Evolutionary conservation across 2,888 invertebrate species (phyloP), one percentile per base, ranked within the genome.

Genomic region (Oligia strigilis): DNA sequence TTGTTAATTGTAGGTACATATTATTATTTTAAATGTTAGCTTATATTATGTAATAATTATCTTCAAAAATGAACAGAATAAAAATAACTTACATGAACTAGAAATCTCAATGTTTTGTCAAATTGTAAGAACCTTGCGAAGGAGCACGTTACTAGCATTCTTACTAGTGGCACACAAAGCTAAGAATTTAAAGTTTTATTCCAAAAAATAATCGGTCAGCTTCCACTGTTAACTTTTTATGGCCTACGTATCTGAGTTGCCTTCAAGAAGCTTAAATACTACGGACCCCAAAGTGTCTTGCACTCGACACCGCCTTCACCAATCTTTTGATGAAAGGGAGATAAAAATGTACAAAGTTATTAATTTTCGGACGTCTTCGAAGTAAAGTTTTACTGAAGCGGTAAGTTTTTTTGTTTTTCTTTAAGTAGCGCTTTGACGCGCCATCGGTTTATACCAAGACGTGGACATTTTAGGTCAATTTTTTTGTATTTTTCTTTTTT

Each of bases 291-390:
- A 64, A 75, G 19, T 49, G 4, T 13, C 46, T 80, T 52, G 9
- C 49, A 74, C 13, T 46, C 55, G 3, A 40, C 36, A 62, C 55
- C 6, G 5, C 46, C 46, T 64, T 75, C 36, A 43, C 78, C 72
- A n/a, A 23, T 65, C 13, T 62, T 69, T 46, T 70, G 17, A 13
- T 36, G 58, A 66, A 66, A 52, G 29, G 55, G 13, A 62, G 49
- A 62, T 84, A 66, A 80, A 81, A 73, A 74, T 74, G 71, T 55
- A 43, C 55, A 29, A 80, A 80, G 62, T 74, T 82, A 80, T 74
- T 66, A 84, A 72, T 79, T 52, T 79, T 80, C 11, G 40, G 65
- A 71, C 64, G 55, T 49, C 71, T 84, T 66, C 29, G 23, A 66
- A 62, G 69, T 78, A 55, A 81, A 70, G 55, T 82, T 82, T 77